Conservation (phyloP, 2,797 vertebrate genomes). For the Tenualosa thibaudeaui region DNA sequence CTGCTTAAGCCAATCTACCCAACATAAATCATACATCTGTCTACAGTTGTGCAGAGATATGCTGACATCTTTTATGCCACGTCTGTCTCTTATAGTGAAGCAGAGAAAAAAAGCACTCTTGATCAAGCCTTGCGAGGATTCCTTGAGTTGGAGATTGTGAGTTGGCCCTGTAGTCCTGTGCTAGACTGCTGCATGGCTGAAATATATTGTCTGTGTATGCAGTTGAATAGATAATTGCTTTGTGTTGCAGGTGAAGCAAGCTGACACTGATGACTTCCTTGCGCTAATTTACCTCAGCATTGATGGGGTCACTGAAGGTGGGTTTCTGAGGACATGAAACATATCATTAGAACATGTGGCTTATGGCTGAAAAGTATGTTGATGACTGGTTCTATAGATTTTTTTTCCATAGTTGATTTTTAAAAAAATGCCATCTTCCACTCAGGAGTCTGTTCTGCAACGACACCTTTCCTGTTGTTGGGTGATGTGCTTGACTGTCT, state of each 20-base stretch:
- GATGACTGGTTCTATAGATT: neutral
- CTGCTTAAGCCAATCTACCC: neutral
- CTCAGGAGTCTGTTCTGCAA: conserved; percentile 92
- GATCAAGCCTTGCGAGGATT: conserved; percentile 91
- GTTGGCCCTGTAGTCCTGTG: conserved; percentile 23
- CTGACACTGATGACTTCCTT: conserved; percentile 87
- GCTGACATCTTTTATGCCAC: neutral
- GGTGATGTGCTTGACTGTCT: conserved; percentile 97
- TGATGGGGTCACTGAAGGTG: conserved; percentile 91
- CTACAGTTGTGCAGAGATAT: neutral
- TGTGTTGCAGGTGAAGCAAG: conserved; percentile 81
- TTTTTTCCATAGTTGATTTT: neutral
- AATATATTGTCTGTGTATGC: neutral
- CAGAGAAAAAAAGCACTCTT: conserved; percentile 93
- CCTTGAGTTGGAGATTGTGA: conserved; percentile 94
- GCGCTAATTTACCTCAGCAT: conserved; percentile 95
- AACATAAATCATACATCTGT: neutral
- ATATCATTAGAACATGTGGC: neutral
- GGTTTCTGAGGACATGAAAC: conserved; percentile 29
- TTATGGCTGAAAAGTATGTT: neutral
- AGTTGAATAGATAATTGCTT: neutral
- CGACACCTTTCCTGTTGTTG: conserved; percentile 91
- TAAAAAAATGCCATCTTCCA: conserved; percentile 26
- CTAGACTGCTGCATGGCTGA: neutral
- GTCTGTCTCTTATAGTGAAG: conserved; percentile 76